A percentile compares a stretch with the other conserved stretches of the same genome.
Evolutionary conservation across 2,113 vertebrate species (phyloP).

Genomic region (Hymenochirus boettgeri): DNA sequence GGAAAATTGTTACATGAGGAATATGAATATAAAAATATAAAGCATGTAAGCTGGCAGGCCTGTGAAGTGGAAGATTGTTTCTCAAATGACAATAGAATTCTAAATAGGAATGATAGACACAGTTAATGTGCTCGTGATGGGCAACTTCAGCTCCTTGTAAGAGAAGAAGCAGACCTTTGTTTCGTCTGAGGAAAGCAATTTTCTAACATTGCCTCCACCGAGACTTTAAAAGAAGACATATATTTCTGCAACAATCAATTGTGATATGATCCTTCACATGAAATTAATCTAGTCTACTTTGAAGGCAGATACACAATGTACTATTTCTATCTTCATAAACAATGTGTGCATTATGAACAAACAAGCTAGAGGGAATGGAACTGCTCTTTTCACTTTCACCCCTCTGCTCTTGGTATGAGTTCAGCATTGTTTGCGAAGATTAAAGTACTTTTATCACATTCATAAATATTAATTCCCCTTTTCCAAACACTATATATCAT

Average conservation of each 20-base stretch:
- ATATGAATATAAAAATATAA: conserved; percentile 41
- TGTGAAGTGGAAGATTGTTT: conserved; percentile 29
- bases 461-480: too few relatives aligned
- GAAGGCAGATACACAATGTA: conserved; percentile 27
- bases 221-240: conserved; percentile 43
- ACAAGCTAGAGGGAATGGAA: conserved; percentile 12
- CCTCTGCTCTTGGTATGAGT: conserved; percentile 6
- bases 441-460: not conserved
- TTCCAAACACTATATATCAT: too few relatives aligned
- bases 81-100: conserved; percentile 30
- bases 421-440: conserved; percentile 13
- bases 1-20: conserved; percentile 26
- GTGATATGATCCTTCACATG: conserved; percentile 39
- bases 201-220: conserved; percentile 34
- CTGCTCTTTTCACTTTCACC: conserved; percentile 32
- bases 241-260: conserved; percentile 38
- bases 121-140: conserved; percentile 42
- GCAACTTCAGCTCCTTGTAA: conserved; percentile 33
- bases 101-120: conserved; percentile 41
- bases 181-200: conserved; percentile 38
- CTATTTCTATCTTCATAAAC: conserved; percentile 25
- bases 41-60: conserved; percentile 15
- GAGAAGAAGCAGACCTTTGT: conserved; percentile 40
- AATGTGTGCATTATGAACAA: conserved; percentile 34
- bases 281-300: conserved; percentile 41